These are phyloP conservation scores for Metopolophium dirhodum DNA, from an alignment of 1,140 invertebrate species.

Conservation along the genomic window DNA sequence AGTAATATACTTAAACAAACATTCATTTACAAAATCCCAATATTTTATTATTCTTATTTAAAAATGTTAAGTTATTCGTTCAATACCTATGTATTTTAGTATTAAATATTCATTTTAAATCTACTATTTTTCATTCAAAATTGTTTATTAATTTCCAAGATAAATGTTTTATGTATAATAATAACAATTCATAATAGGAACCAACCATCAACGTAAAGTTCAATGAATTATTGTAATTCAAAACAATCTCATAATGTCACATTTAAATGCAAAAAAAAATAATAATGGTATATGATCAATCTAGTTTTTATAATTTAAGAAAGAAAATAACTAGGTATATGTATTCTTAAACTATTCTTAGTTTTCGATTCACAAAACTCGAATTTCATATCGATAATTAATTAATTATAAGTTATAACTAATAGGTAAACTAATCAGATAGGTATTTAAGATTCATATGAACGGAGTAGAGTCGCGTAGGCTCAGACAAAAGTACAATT, in stretches of 20 bases:
- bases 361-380: not conserved
- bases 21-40: not conserved
- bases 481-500: too few species aligned
- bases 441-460: too few species aligned
- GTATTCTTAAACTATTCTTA: not conserved
- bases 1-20: not conserved
- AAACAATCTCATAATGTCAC: not conserved
- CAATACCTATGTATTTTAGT: not conserved
- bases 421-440: too few species aligned
- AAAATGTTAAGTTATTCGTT: slow-evolving; percentile 15
- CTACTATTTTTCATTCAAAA: not conserved
- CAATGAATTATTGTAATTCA: not conserved
- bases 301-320: not conserved
- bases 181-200: not conserved
- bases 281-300: not conserved
- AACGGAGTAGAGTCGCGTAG: too few species aligned
- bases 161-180: not conserved
- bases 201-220: not conserved
- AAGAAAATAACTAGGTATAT: not conserved
- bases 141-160: not conserved
- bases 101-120: not conserved
- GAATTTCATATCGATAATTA: not conserved
- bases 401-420: too few species aligned
- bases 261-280: not conserved
- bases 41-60: slow-evolving; percentile 24